These are phyloP conservation scores for Ephialtes manifestator DNA, from an alignment of 2,888 invertebrate genomes.

Conservation along the genomic window DNA sequence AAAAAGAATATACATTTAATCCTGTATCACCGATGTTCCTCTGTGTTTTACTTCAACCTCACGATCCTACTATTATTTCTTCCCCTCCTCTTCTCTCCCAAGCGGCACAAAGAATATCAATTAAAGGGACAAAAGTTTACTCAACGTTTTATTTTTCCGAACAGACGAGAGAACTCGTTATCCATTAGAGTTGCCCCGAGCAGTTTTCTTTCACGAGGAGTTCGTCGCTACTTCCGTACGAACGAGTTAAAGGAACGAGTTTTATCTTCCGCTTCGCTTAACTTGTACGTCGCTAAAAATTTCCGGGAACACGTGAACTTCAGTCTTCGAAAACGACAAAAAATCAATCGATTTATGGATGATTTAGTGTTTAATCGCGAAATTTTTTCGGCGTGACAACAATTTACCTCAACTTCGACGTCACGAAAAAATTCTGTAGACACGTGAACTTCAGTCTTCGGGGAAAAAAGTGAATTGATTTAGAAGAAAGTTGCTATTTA, in stretches of 20 bases:
- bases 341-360: too few species aligned
- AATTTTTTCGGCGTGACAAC: too few species aligned
- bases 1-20: background rate
- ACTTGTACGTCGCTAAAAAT: background rate
- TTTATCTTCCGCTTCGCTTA: slow-evolving; percentile 10
- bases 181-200: slow-evolving; percentile 30
- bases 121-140: slow-evolving; percentile 39
- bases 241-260: slow-evolving; percentile 9
- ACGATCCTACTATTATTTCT: background rate
- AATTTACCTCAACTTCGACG: too few species aligned
- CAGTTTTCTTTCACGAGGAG: slow-evolving; percentile 28
- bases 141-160: slow-evolving; percentile 4
- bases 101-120: slow-evolving; percentile 30
- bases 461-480: too few species aligned
- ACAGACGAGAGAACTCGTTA: slow-evolving; percentile 30
- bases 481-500: too few species aligned
- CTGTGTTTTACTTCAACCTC: slow-evolving; percentile 1
- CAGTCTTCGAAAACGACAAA: too few species aligned
- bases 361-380: too few species aligned
- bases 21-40: background rate
- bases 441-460: too few species aligned
- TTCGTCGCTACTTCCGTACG: background rate
- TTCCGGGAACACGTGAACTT: too few species aligned
- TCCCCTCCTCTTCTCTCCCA: background rate
- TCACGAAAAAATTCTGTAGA: too few species aligned